Evolutionary conservation across 2,888 invertebrate genomes (phyloP).

Genomic region (Archaeoteleia sp.): DNA sequence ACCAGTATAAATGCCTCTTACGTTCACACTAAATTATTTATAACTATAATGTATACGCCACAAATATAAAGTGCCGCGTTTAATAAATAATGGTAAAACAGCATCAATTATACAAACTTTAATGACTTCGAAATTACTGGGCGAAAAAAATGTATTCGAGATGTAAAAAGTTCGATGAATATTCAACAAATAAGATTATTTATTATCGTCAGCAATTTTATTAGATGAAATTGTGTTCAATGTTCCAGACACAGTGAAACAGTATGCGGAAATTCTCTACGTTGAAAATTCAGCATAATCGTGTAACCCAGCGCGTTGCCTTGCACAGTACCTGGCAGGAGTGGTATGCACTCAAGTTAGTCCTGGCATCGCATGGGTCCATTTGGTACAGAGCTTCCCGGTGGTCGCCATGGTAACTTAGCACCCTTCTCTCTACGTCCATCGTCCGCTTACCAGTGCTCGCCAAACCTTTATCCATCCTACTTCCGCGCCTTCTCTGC

Average conservation of each 20-base stretch:
- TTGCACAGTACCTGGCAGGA: slow-evolving; percentile 40
- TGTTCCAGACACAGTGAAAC: slow-evolving; percentile 27
- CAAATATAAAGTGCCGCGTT: no score
- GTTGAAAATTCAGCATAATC: slow-evolving; percentile 49
- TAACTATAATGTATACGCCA: no score
- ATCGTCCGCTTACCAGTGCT: slow-evolving; percentile 46
- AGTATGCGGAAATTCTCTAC: slow-evolving; percentile 34
- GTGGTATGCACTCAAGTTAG: slow-evolving; percentile 50
- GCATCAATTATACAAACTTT: background rate
- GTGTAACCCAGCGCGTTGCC: slow-evolving; percentile 38
- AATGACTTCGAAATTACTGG: background rate
- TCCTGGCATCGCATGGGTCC: slow-evolving; percentile 53
- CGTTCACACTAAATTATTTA: no score
- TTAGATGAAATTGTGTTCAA: slow-evolving; percentile 34
- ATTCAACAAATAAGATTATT: slow-evolving; percentile 19
- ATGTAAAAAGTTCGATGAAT: slow-evolving; percentile 6
- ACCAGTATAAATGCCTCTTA: no score
- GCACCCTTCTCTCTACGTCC: slow-evolving; percentile 47
- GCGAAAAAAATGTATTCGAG: background rate
- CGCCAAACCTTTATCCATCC: slow-evolving; percentile 34
- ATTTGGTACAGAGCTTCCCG: slow-evolving; percentile 55
- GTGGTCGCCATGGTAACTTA: slow-evolving; percentile 58
- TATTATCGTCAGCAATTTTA: slow-evolving; percentile 39
- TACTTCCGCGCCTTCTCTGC: slow-evolving; percentile 46
- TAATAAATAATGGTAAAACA: no score